These are phyloP conservation scores for Megathymus violae DNA, from an alignment of 1,140 invertebrate genomes.

Conservation along the genomic window DNA sequence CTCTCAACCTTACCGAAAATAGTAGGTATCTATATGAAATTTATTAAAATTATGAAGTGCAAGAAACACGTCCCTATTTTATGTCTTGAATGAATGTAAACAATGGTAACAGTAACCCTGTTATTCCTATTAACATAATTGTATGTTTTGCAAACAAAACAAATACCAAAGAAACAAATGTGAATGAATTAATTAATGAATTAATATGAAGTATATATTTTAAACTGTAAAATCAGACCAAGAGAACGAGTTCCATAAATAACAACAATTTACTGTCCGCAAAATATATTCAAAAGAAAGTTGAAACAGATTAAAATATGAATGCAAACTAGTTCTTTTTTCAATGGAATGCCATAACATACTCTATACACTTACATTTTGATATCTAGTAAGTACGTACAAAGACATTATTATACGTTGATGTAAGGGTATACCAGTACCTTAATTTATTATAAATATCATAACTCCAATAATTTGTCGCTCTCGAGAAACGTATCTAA, in stretches of 20 bases:
- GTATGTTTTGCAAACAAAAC: no score
- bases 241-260: constrained; percentile 29
- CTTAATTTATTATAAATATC: no score
- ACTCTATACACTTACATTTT: no score
- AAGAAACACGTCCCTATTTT: background rate
- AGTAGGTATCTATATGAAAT: background rate
- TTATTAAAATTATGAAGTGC: background rate
- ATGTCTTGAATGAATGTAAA: no score
- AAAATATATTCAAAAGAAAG: constrained; percentile 38
- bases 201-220: constrained; percentile 12
- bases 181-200: constrained; percentile 33
- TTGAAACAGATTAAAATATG: constrained; percentile 28
- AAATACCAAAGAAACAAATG: constrained; percentile 22
- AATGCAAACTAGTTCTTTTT: constrained; percentile 21
- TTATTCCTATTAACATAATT: no score
- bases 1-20: background rate
- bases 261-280: constrained; percentile 32
- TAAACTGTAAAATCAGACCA: constrained; percentile 21
- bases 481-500: background rate
- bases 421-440: no score
- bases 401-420: no score
- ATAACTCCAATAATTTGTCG: no score
- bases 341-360: no score
- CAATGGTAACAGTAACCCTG: no score
- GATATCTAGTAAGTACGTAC: no score